phyloP scores from a whole-genome alignment of 2,113 vertebrate genomes.

The Pimephales promelas region DNA sequence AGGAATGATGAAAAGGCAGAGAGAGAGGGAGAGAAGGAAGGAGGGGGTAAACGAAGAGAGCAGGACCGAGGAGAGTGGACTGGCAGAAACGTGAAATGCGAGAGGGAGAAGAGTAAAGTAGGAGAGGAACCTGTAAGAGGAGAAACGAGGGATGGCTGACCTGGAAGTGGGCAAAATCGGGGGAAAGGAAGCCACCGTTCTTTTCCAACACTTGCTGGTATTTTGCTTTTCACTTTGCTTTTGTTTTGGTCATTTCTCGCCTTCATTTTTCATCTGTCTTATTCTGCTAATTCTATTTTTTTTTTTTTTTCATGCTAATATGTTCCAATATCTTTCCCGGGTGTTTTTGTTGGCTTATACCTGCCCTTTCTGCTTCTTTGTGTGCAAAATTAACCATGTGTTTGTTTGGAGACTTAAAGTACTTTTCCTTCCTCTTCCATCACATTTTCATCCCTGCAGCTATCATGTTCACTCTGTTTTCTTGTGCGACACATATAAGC shows the following conservation, averaged over 20 bases:
- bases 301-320: background rate
- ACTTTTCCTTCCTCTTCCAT: conserved; percentile 60
- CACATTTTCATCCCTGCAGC: conserved; percentile 10
- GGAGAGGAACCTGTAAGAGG: conserved; percentile 56
- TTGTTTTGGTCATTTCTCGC: conserved; percentile 11
- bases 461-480: conserved; percentile 38
- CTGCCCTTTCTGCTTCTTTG: conserved; percentile 34
- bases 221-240: conserved; percentile 46
- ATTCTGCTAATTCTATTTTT: background rate
- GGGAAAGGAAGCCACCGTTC: conserved; percentile 63
- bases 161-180: conserved; percentile 60
- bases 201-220: conserved; percentile 52
- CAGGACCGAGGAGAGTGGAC: conserved; percentile 64
- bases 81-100: conserved; percentile 68
- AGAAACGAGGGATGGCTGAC: conserved; percentile 61
- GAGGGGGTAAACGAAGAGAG: conserved; percentile 48
- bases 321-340: conserved; percentile 22
- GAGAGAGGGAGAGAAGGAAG: conserved; percentile 56
- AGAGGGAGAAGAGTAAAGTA: conserved; percentile 62
- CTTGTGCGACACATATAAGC: background rate
- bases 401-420: conserved; percentile 49
- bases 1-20: conserved; percentile 60
- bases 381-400: conserved; percentile 44
- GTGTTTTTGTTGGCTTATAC: conserved; percentile 24
- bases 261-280: conserved; percentile 12